Base-by-base conservation (phyloP, 2,797 vertebrate species). In the Hippocampus kuda region DNA sequence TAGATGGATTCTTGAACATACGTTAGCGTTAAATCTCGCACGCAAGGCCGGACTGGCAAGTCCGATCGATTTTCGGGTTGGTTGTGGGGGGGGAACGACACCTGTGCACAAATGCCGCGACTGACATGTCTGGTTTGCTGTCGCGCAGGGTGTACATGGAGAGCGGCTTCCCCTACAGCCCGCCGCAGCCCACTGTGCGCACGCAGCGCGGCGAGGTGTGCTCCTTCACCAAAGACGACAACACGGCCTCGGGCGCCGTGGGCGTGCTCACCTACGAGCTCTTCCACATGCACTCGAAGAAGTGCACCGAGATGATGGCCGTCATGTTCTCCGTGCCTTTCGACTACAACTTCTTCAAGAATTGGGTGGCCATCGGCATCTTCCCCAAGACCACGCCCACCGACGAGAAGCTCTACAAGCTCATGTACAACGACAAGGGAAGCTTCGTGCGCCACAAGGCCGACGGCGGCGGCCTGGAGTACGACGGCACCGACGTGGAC, bases 311-410 rank as follows among this genome's bases (percentile, higher is more conserved):
- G 65, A 0, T 83, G 30, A 42, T 89, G 1, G 83, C 87, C 13
- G 0, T 89, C 78, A 89, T 89, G 88, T 89, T 90, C 84, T 90
- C 89, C 0, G 88, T 88, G 79, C 89, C 89, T 0, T 91, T 81
- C 9, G 87, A 90, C 73, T 84, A 86, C 60, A 86, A 74, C 84
- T 48, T 88, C 76, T 89, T 86, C 83, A 80, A 84, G 70, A 89
- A 89, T 81, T 87, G 83, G 86, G 54, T 88, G 5, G 82, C 27
- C 0, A 59, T 89, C 54, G 89, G 89, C 2, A 0, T 88, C 60
- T 88, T 87, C 0, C 73, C 80, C 30, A 6, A 27, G 27, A 15
- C 57, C 0, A 41, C 0, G 0, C 3, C 26, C 1, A 81, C 79
- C 12, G 75, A 89, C 3, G 1, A 75, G 0, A 69, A 77, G 51